These are phyloP conservation scores for Schlechtendalia chinensis DNA, from an alignment of 1,140 invertebrate genomes.

Conservation along the genomic window DNA sequence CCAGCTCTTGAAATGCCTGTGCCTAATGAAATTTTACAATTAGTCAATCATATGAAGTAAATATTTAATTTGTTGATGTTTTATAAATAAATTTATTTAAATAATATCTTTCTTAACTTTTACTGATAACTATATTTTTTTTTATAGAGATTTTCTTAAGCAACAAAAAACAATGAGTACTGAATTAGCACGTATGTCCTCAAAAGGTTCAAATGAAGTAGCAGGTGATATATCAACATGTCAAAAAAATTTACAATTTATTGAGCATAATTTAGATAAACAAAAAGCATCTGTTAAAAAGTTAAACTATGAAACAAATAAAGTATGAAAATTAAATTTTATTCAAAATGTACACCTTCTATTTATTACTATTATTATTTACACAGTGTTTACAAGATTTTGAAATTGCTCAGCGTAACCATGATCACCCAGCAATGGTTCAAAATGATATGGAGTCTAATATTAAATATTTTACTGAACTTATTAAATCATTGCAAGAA, in stretches of 20 bases:
- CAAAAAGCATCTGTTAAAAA: constrained; percentile 68
- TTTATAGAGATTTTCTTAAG: constrained; percentile 77
- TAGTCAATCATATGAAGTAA: constrained; percentile 64
- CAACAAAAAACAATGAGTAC: constrained; percentile 78
- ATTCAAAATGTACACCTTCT: neutral
- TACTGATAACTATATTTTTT: neutral
- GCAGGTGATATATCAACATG: constrained; percentile 66
- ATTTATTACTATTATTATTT: neutral
- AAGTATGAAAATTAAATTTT: constrained; percentile 55
- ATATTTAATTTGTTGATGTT: constrained; percentile 50
- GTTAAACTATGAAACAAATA: constrained; percentile 71
- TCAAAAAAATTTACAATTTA: constrained; percentile 66
- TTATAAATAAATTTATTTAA: neutral
- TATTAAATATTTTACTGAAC: constrained; percentile 69
- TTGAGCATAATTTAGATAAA: constrained; percentile 63
- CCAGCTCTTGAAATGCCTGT: constrained; percentile 70
- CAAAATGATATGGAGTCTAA: constrained; percentile 77
- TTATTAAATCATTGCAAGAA: constrained; percentile 71
- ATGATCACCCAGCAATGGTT: constrained; percentile 71
- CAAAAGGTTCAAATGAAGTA: constrained; percentile 67
- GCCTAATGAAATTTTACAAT: constrained; percentile 69
- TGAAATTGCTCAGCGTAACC: constrained; percentile 76
- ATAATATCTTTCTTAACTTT: too few species aligned
- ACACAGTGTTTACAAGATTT: constrained; percentile 68
- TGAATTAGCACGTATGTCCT: constrained; percentile 73